Percentiles rank a stretch among this genome's conserved stretches.
These are phyloP conservation scores for Microctonus brassicae DNA, from an alignment of 2,888 invertebrate genomes.

Conservation along the genomic window DNA sequence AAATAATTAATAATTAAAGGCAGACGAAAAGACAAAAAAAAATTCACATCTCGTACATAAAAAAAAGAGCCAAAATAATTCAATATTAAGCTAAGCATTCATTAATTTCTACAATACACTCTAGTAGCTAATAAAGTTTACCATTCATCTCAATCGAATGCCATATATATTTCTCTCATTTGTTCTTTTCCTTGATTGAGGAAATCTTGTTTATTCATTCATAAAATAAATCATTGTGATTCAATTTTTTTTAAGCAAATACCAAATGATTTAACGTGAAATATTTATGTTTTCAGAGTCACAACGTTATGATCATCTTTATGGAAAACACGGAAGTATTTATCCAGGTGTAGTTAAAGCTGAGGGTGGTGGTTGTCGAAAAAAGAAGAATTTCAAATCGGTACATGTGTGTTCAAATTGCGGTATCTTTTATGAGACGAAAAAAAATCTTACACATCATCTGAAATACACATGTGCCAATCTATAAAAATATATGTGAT, in stretches of 20 bases:
- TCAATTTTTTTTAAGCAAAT: neutral
- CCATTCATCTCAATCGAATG: neutral
- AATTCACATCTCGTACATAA: neutral
- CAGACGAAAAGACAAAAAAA: neutral
- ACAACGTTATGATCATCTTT: constrained; percentile 42
- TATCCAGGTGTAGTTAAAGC: constrained; percentile 46
- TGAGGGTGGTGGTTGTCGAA: constrained; percentile 36
- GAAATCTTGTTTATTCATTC: neutral
- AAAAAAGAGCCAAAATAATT: neutral
- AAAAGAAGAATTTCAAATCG: constrained; percentile 39
- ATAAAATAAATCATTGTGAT: no score
- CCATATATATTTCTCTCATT: neutral
- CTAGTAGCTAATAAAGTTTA: neutral
- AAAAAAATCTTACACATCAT: constrained; percentile 72
- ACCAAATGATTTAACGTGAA: constrained; percentile 26
- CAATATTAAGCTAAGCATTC: neutral
- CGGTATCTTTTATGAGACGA: constrained; percentile 72
- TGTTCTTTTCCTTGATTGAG: neutral
- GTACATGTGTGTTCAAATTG: constrained; percentile 71
- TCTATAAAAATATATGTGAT: constrained; percentile 63
- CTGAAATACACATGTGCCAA: constrained; percentile 65
- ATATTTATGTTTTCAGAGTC: constrained; percentile 52
- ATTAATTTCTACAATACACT: neutral
- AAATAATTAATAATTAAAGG: neutral
- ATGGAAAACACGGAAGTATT: constrained; percentile 45